Evolutionary conservation across 1,140 invertebrate genomes (phyloP).

Genomic region (Eubasilissa regina): DNA sequence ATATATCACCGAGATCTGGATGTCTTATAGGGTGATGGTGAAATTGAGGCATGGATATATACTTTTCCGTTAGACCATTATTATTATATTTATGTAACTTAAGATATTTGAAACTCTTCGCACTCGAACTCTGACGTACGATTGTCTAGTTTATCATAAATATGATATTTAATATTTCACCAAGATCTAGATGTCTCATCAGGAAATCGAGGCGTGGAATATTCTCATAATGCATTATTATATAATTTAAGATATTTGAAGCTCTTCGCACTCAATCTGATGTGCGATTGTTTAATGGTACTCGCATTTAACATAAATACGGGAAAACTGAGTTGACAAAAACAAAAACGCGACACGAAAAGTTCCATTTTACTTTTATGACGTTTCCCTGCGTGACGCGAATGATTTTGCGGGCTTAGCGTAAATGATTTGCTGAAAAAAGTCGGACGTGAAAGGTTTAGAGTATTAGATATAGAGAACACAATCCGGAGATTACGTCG

Average conservation of each 20-base stretch:
- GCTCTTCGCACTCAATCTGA: not conserved
- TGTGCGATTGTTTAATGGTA: not conserved
- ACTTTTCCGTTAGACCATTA: no score
- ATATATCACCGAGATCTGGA: no score
- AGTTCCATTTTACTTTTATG: slow-evolving; percentile 52
- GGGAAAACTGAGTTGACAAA: not conserved
- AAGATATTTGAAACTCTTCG: no score
- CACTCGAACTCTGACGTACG: not conserved
- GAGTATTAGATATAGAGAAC: slow-evolving; percentile 9
- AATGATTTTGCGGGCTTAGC: slow-evolving; percentile 49
- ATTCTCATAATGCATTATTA: no score
- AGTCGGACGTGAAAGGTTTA: slow-evolving; percentile 30
- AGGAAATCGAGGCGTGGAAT: no score
- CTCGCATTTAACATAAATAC: not conserved
- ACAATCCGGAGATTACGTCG: slow-evolving; percentile 29
- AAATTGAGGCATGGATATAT: no score
- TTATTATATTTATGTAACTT: no score
- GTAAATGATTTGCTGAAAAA: slow-evolving; percentile 54
- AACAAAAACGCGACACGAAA: slow-evolving; percentile 39
- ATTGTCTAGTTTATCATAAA: not conserved
- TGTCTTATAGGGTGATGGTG: no score
- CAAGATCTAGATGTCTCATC: no score
- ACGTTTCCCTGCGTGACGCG: slow-evolving; percentile 52
- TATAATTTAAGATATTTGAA: no score
- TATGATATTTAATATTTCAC: no score